phyloP scores from a whole-genome alignment of 2,888 invertebrate species.

The Diaperis boleti region DNA sequence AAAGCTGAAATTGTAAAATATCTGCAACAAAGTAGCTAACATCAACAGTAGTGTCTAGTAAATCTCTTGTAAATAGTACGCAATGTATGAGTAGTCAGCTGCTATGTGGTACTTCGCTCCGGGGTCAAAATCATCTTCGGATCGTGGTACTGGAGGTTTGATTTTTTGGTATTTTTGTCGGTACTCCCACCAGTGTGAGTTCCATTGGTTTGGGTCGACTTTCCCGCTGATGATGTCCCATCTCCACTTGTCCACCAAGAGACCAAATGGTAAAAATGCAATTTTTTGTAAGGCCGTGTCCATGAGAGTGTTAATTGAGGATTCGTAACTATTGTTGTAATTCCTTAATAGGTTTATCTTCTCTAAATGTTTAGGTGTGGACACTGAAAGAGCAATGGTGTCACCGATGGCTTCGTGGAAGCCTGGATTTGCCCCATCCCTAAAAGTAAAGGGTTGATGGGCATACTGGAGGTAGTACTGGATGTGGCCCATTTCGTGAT shows the following conservation, averaged over 20 bases:
- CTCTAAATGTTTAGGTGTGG: slow-evolving; percentile 68
- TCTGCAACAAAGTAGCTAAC: slow-evolving; percentile 75
- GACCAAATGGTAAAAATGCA: slow-evolving; percentile 71
- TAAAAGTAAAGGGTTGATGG: slow-evolving; percentile 68
- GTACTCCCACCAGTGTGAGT: slow-evolving; percentile 65
- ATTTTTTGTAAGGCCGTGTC: slow-evolving; percentile 67
- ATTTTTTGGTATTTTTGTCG: slow-evolving; percentile 63
- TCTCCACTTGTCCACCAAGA: slow-evolving; percentile 71
- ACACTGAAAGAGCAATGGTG: slow-evolving; percentile 71
- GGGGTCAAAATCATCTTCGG: slow-evolving; percentile 66
- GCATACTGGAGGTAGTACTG: slow-evolving; percentile 75
- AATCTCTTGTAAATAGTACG: slow-evolving; percentile 49
- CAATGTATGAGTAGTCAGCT: slow-evolving; percentile 65
- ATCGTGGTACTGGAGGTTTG: slow-evolving; percentile 61
- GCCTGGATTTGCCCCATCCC: slow-evolving; percentile 71
- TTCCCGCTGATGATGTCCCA: slow-evolving; percentile 70
- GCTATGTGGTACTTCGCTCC: slow-evolving; percentile 67
- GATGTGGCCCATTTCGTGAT: slow-evolving; percentile 81
- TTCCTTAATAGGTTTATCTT: slow-evolving; percentile 64
- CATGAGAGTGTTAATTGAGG: slow-evolving; percentile 67
- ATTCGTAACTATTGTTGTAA: slow-evolving; percentile 53
- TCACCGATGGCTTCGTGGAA: slow-evolving; percentile 77
- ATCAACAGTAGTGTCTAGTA: not conserved
- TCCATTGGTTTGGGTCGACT: slow-evolving; percentile 65
- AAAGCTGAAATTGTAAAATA: slow-evolving; percentile 84